Percentiles rank a stretch among this genome's conserved stretches.
phyloP scores from a whole-genome alignment of 37 sponge, comb jelly and placozoan genomes.

The Theonella swinhoei region DNA sequence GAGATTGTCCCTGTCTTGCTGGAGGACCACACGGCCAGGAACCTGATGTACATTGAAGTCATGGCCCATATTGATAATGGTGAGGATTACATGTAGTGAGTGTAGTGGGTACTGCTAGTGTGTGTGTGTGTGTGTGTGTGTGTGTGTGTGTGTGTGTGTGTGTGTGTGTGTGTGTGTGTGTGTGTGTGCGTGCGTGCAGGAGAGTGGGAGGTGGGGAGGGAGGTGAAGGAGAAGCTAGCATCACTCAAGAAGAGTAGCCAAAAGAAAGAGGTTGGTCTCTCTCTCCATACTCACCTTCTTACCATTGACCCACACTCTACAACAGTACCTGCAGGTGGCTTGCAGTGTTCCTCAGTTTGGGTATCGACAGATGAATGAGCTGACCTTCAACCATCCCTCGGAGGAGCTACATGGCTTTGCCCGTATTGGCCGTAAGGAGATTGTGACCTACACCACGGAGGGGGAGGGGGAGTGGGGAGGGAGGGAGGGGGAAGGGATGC shows the following conservation, averaged over 20 bases:
- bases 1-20: slow-evolving; percentile 12
- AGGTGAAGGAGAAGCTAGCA: not conserved
- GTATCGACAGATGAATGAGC: slow-evolving; percentile 30
- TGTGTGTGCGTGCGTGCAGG: not conserved
- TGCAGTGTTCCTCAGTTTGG: slow-evolving; percentile 22
- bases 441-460: slow-evolving; percentile 36
- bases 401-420: slow-evolving; percentile 29
- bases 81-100: not conserved
- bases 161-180: slow-evolving; percentile 1
- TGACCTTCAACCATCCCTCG: slow-evolving; percentile 24
- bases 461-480: not conserved
- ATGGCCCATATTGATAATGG: not conserved
- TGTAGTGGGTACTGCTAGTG: not conserved
- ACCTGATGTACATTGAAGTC: slow-evolving; percentile 57
- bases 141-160: slow-evolving; percentile 8
- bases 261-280: slow-evolving; percentile 57
- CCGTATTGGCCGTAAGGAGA: slow-evolving; percentile 37
- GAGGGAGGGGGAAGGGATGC: not conserved
- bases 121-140: not conserved
- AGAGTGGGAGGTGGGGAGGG: not conserved
- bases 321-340: slow-evolving; percentile 41
- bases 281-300: not conserved
- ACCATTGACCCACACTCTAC: not conserved
- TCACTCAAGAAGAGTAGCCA: slow-evolving; percentile 32
- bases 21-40: slow-evolving; percentile 22